Evolutionary conservation across 2,797 vertebrate genomes (phyloP).

Genomic region (Nasua narica): DNA sequence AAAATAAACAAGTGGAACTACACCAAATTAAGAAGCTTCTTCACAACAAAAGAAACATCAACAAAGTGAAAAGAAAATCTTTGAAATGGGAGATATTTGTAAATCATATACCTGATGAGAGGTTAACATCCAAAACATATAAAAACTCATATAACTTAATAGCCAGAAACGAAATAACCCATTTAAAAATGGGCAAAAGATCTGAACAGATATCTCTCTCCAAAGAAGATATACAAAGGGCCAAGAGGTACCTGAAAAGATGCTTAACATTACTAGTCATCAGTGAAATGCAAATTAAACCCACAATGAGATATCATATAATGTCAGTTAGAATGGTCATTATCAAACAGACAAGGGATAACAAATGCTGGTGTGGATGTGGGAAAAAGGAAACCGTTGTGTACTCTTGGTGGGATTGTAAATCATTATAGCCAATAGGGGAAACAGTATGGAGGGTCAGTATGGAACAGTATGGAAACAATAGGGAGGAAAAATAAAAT

Average conservation of each 20-base stretch:
- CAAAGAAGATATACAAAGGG: background rate
- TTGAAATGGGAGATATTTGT: background rate
- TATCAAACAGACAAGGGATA: background rate
- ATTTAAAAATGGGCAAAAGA: background rate
- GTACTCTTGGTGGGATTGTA: background rate
- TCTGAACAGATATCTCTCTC: background rate
- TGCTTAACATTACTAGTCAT: background rate
- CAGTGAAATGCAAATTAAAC: background rate
- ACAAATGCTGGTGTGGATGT: background rate
- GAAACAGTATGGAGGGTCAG: background rate
- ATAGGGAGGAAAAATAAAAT: no score
- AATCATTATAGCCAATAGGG: background rate
- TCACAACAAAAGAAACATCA: background rate
- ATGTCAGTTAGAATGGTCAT: background rate
- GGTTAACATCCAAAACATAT: background rate
- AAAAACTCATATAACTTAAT: background rate
- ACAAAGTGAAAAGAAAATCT: background rate
- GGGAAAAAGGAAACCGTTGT: background rate
- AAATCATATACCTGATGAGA: background rate
- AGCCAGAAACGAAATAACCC: background rate
- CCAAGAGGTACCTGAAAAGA: background rate
- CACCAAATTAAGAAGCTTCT: background rate
- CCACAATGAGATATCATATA: background rate
- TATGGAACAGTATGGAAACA: no score
- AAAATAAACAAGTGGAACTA: background rate